Evolutionary conservation across 2,888 invertebrate species (phyloP).

Genomic region (Torymus tubicola): DNA sequence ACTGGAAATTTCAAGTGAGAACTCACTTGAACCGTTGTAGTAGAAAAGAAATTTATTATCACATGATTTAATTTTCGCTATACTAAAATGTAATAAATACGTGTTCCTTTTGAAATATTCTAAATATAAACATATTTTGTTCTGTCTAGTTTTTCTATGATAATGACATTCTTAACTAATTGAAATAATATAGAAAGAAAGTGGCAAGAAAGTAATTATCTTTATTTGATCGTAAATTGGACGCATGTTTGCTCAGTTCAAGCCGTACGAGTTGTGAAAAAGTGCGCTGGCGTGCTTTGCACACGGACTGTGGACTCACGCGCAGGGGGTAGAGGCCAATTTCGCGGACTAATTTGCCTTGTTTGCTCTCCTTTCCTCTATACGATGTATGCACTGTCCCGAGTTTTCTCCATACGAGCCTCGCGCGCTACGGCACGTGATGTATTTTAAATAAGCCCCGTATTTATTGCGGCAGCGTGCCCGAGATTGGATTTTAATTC

Average conservation of each 20-base stretch:
- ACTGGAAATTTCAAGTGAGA: no score
- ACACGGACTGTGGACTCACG: not conserved
- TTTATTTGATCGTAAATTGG: not conserved
- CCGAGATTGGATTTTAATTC: constrained; percentile 29
- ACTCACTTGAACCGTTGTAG: no score
- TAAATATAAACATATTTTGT: no score
- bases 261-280: not conserved
- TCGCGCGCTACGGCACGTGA: not conserved
- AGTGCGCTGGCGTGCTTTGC: not conserved
- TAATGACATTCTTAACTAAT: no score
- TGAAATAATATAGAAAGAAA: no score
- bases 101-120: no score
- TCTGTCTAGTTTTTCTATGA: no score
- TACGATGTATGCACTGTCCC: not conserved
- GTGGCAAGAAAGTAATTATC: no score
- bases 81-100: no score
- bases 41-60: no score
- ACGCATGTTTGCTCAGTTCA: not conserved
- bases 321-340: not conserved
- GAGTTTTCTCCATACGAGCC: not conserved
- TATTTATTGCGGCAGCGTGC: constrained; percentile 9
- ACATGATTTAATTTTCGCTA: no score
- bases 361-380: constrained; percentile 20
- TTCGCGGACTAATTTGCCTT: constrained; percentile 17
- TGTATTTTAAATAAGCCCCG: constrained; percentile 11